Evolutionary conservation across 2,797 vertebrate species (phyloP).

Genomic region (Chrysocyon brachyurus): DNA sequence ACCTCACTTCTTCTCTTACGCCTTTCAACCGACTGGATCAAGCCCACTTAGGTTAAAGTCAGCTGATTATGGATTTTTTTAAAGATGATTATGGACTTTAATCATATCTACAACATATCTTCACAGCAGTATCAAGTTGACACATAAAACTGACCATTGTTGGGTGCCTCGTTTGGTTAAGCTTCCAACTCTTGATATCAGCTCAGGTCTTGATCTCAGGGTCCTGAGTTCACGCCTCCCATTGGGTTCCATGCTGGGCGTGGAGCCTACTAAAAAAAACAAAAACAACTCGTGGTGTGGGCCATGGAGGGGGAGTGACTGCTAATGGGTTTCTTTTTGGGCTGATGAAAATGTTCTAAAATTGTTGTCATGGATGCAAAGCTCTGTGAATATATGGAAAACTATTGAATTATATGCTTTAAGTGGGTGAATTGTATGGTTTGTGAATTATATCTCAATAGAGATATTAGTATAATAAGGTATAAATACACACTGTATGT

Average conservation of each 20-base stretch:
- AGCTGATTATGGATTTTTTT: neutral
- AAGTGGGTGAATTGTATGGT: neutral
- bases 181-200: neutral
- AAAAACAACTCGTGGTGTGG: no score
- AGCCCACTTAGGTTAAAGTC: neutral
- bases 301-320: neutral
- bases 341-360: neutral
- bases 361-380: neutral
- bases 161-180: neutral
- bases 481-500: neutral
- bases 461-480: neutral
- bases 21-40: neutral
- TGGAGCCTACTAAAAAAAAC: neutral
- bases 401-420: conserved; percentile 1
- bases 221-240: neutral
- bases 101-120: neutral
- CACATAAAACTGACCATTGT: neutral
- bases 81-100: neutral
- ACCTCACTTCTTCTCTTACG: neutral
- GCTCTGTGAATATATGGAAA: conserved; percentile 36
- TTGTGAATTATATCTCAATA: conserved; percentile 33
- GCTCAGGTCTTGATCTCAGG: neutral
- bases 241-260: neutral
- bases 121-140: neutral
- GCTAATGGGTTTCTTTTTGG: neutral